Base-by-base conservation (phyloP, 2,888 invertebrate genomes). In the Pandemis cinnamomeana region DNA sequence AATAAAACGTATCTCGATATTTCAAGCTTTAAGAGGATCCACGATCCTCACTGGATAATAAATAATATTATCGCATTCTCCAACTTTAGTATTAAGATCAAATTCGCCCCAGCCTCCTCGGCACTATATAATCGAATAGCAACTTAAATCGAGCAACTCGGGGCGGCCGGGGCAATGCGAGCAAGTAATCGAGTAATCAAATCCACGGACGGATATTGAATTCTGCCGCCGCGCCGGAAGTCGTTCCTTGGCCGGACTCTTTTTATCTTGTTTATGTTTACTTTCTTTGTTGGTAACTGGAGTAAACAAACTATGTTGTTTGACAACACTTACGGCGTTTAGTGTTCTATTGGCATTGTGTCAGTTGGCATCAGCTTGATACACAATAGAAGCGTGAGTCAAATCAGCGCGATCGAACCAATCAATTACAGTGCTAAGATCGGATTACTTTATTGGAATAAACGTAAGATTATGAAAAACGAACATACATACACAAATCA, bases 141-240 rank as follows among this genome's bases (percentile, higher is more conserved):
- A 78, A 82, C 83, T 86, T 83, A 83, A 85, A 83, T 84, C 82
- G 80, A 82, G 78, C 80, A 81, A 77, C 76, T 74, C 68, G 80
- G 83, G 83, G 78, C 82, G 80, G 78, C 76, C 78, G 81, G 81
- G 84, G 84, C 79, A 83, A 83, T 84, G 79, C 58, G 72, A 67
- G 63, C 71, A 53, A 82, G 85, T 90, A 87, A 89, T 88, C 86
- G 85, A 80, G 87, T 90, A 90, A 91, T 89, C 87, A 87, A 88
- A 90, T 91, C 91, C 89, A 82, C 81, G 79, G 79, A 80, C 92
- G 92, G 93, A 93, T 93, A 93, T 93, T 93, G 92, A 92, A 92
- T 93, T 91, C 87, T 89, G 87, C 88, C 88, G 88, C 88, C 86
- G 86, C 88, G 88, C 88, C 86, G 86, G 87, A 84, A 83, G 88